Base-by-base conservation (phyloP, 2,797 vertebrate species). In the Rhabdophis nuchalis region DNA sequence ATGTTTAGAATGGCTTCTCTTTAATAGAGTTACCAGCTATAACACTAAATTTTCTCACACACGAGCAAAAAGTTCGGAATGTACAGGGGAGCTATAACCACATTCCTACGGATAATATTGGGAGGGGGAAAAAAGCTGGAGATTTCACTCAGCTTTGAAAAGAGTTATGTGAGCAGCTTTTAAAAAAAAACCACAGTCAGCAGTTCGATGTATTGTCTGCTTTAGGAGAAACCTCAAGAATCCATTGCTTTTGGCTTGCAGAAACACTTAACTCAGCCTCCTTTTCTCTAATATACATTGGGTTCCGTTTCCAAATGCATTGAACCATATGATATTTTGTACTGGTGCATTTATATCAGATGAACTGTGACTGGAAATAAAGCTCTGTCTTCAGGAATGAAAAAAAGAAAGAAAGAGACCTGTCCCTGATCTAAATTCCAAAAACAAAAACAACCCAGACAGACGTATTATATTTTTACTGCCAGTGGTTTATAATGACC, bases 321-420 rank as follows among this genome's bases (percentile, higher is more conserved):
- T 96, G 94, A 97, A 58, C 95, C 96, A 91, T 92, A 93, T 93
- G 94, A 96, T 93, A 95, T 89, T 96, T 95, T 94, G 91, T 94
- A 93, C 94, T 92, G 95, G 95, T 93, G 95, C 97, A 96, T 97
- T 97, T 95, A 95, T 95, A 95, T 96, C 95, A 95, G 96, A 95
- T 95, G 95, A 96, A 97, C 94, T 97, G 95, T 97, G 96, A 96
- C 96, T 96, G 93, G 95, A 97, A 97, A 97, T 96, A 97, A 96
- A 94, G 92, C 95, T 89, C 92, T 91, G 93, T 93, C 96, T 95
- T 94, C 96, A 96, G 36, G 16, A 82, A 41, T 41, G 0, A 7
- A 77, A 82, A 95, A 61, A 61, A 61, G 27, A 57, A 58, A 96
- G 95, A 93, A 92, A 93, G 94, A 95, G 89, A 94, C 95, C 95